phyloP scores from a whole-genome alignment of 2,113 vertebrate genomes.

The Burhinus oedicnemus region DNA sequence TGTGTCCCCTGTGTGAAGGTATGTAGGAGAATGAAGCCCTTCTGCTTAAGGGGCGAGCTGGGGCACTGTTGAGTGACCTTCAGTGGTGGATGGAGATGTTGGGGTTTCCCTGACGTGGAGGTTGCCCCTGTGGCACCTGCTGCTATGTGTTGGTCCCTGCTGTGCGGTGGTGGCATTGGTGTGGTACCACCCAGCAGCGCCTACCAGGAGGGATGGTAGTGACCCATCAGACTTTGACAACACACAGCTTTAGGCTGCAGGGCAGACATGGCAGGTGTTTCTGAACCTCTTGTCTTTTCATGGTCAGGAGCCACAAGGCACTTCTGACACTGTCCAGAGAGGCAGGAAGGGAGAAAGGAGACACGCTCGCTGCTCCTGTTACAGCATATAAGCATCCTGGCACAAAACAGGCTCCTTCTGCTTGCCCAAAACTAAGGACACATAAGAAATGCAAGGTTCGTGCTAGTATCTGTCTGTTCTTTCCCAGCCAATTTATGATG shows the following conservation, averaged over 20 bases:
- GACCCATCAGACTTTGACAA: too few relatives aligned
- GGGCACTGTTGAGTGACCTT: too few relatives aligned
- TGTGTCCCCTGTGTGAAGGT: background rate
- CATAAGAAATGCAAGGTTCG: background rate
- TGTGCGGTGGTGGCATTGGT: fast-evolving
- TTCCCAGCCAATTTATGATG: background rate
- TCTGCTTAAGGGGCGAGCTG: background rate
- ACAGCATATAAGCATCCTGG: background rate
- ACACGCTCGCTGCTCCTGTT: background rate
- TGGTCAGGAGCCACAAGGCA: background rate
- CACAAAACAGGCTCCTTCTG: background rate
- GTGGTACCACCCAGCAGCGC: background rate
- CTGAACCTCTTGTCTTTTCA: background rate
- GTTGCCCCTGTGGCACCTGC: background rate
- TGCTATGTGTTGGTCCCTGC: background rate
- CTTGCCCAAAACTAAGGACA: background rate
- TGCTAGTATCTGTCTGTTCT: background rate
- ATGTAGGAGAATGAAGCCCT: background rate
- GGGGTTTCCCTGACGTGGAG: background rate
- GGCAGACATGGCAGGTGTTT: background rate
- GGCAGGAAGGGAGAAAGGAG: background rate
- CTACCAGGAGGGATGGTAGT: background rate
- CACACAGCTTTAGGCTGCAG: background rate
- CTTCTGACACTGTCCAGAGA: background rate
- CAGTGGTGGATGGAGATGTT: background rate